Evolutionary conservation across 2,113 vertebrate genomes (phyloP).

Genomic region (Ctenomys sociabilis): DNA sequence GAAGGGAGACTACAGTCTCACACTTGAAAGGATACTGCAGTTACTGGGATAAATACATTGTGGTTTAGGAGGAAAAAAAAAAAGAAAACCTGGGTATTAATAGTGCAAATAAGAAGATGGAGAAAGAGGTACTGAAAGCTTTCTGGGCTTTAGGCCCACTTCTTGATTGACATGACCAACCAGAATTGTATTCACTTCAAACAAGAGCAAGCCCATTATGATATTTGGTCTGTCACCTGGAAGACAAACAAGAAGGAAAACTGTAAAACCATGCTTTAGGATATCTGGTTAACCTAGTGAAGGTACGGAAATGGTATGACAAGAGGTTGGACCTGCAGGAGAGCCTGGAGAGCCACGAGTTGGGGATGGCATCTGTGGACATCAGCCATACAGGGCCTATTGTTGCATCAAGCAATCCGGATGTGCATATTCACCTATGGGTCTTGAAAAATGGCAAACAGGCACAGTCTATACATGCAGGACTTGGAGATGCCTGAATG

Average conservation of each 20-base stretch:
- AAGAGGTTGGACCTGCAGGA: conserved; percentile 97
- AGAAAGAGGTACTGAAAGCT: background rate
- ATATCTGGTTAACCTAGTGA: conserved; percentile 96
- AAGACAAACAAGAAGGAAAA: conserved; percentile 93
- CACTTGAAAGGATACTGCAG: too few species aligned
- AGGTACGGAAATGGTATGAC: conserved; percentile 99
- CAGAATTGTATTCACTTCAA: conserved; percentile 97
- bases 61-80: too few species aligned
- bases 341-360: conserved; percentile 97
- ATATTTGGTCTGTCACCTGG: conserved; percentile 99
- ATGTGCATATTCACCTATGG: conserved; percentile 98
- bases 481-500: conserved; percentile 97
- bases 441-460: conserved; percentile 97
- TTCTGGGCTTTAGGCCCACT: conserved; percentile 16
- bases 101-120: too few species aligned
- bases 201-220: conserved; percentile 98
- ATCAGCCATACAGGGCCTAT: conserved; percentile 94
- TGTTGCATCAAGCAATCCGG: conserved; percentile 96
- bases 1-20: too few species aligned
- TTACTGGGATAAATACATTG: too few species aligned
- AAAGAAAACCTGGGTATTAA: too few species aligned
- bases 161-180: conserved; percentile 78
- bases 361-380: conserved; percentile 98
- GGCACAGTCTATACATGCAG: conserved; percentile 97
- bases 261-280: conserved; percentile 94